Evolutionary conservation across 2,888 invertebrate genomes (phyloP).

Genomic region (Dicyrtoma fusca): DNA sequence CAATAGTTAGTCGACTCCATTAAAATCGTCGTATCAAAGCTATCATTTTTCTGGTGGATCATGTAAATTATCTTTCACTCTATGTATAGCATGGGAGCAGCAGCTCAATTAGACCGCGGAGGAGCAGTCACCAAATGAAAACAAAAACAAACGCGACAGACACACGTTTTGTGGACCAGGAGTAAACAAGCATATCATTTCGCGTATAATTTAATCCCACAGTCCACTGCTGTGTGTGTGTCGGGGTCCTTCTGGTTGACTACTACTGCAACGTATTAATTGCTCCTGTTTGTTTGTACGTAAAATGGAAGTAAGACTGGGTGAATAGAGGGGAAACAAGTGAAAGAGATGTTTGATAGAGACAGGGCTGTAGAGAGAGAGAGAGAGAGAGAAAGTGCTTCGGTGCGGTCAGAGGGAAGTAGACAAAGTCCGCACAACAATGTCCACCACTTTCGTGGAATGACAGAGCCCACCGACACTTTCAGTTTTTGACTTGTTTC

Average conservation of each 20-base stretch:
- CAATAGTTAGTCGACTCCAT: too few species aligned
- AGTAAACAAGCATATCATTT: too few species aligned
- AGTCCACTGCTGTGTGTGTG: too few species aligned
- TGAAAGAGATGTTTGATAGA: background rate
- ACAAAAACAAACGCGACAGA: background rate
- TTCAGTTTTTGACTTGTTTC: constrained; percentile 3
- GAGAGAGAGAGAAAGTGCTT: constrained; percentile 7
- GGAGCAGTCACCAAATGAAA: background rate
- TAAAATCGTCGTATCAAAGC: too few species aligned
- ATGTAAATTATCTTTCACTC: too few species aligned
- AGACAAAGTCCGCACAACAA: background rate
- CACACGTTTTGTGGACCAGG: too few species aligned
- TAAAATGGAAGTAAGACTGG: constrained; percentile 7
- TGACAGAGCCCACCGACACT: background rate
- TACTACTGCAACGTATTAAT: too few species aligned
- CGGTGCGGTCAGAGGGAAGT: background rate
- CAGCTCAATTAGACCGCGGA: background rate
- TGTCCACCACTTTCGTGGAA: background rate
- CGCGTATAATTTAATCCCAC: too few species aligned
- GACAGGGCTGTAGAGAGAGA: background rate
- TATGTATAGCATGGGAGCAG: too few species aligned
- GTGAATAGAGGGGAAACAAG: constrained; percentile 1
- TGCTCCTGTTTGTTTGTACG: background rate
- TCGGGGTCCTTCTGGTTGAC: too few species aligned
- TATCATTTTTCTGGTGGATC: too few species aligned